Base-by-base conservation (phyloP, 2,113 vertebrate genomes). In the Barbus barbus region DNA sequence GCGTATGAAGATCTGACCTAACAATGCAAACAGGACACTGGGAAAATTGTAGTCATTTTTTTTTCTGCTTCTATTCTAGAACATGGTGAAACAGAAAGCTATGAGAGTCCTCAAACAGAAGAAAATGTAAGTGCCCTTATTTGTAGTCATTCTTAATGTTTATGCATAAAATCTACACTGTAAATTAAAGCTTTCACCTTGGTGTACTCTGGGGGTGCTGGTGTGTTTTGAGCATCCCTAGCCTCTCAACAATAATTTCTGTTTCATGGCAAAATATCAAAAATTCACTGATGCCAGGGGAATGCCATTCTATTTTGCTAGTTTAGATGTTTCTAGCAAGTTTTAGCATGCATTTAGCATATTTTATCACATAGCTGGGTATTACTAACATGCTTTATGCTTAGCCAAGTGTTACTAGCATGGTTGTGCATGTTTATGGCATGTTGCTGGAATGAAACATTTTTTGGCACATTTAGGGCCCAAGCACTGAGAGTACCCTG, bases 11-110 rank as follows among this genome's bases (percentile, higher is more conserved):
- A 28, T 16, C 26, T 31, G 26, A 6, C 60, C 11, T 28, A 24
- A 65, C 6, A 65, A 16, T 65, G 61, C 61, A 33, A 31, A 31
- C 31, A 67, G 11, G n/a, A 44, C 36, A 72, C 44, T 44, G 69
- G 33, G 5, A 22, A 4, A 24, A 65, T 11, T 79, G 6, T 24
- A 20, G 8, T 46, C 7, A 4, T 38, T 38, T 38, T 38, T 36
- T 56, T 56, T 75, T 0, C 82, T 65, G 83, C 60, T 88, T 92
- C 51, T 90, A 65, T 90, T 92, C 85, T 90, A 99, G 98, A 99
- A 99, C 89, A 97, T 98, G 96, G 98, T 99, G 67, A 99, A 99
- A 89, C 98, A 99, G 93, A 99, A 99, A 88, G 98, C 98, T 0
- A 77, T 99, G 95, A 92, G 98, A 87, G 96, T 99, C 63, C 92